Percentiles rank a stretch among this genome's conserved stretches.
These are phyloP conservation scores for Dendrolimus houi DNA, from an alignment of 2,888 invertebrate genomes.

Conservation along the genomic window DNA sequence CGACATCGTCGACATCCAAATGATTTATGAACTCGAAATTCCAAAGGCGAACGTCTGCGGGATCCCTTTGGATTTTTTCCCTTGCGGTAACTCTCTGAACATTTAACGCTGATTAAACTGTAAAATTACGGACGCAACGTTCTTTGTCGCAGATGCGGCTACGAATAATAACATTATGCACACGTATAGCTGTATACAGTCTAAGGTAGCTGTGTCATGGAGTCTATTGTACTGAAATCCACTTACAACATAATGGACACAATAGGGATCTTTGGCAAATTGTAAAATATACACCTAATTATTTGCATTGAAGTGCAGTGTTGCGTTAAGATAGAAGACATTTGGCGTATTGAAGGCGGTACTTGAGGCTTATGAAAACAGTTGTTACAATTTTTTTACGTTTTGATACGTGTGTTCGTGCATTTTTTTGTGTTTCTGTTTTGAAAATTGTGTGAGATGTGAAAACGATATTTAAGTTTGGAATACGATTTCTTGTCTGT, in stretches of 20 bases:
- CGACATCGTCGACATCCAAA: slow-evolving; percentile 45
- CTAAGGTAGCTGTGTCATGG: slow-evolving; percentile 54
- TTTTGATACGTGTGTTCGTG: slow-evolving; percentile 47
- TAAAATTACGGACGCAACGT: slow-evolving; percentile 70
- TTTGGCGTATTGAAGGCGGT: slow-evolving; percentile 46
- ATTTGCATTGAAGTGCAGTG: slow-evolving; percentile 60
- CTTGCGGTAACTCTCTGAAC: slow-evolving; percentile 58
- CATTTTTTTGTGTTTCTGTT: slow-evolving; percentile 7
- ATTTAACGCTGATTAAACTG: slow-evolving; percentile 77
- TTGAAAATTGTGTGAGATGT: too few species aligned
- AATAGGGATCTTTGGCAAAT: slow-evolving; percentile 70
- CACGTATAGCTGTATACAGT: slow-evolving; percentile 36
- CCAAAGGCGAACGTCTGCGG: slow-evolving; percentile 40
- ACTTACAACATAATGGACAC: slow-evolving; percentile 65
- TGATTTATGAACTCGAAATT: slow-evolving; percentile 64
- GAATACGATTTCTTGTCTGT: too few species aligned
- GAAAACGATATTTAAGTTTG: too few species aligned
- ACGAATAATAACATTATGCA: slow-evolving; percentile 70
- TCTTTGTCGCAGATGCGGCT: slow-evolving; percentile 73
- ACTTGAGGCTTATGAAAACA: slow-evolving; percentile 70
- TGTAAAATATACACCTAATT: slow-evolving; percentile 74
- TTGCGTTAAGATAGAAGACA: slow-evolving; percentile 52
- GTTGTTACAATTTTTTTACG: slow-evolving; percentile 40
- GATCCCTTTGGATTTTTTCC: slow-evolving; percentile 41
- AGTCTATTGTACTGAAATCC: slow-evolving; percentile 64